Base-by-base conservation (phyloP, 2,113 vertebrate genomes). In the Eira barbara region DNA sequence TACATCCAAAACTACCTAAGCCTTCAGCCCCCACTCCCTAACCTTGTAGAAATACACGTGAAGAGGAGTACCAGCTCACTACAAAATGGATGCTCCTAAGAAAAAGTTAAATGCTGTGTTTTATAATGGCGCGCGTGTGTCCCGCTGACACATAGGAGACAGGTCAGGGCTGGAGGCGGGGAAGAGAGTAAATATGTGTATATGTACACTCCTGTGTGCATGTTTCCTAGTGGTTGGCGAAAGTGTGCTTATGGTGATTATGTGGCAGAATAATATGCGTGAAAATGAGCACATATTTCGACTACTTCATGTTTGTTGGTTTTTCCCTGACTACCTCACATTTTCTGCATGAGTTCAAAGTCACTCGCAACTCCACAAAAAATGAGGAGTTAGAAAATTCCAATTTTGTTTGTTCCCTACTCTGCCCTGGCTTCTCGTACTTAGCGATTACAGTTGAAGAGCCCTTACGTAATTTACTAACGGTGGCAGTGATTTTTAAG, bases 391-490 rank as follows among this genome's bases (percentile, higher is more conserved):
- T 90, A 82, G 59, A 81, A 94, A 90, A 93, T n/a, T 7, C 7
- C 80, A 89, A 29, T 94, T 59, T 49, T 93, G 34, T 74, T 91
- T 93, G 42, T 74, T 91, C 18, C 90, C 65, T 34, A 57, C 47
- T 90, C 86, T 88, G 42, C 31, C 39, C 96, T 69, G n/a, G 76
- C 45, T 97, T 93, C 90, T 76, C 15, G 0, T 85, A 74, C 59
- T 96, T 92, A 85, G 90, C 13, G 59, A 87, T 95, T 97, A 97
- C 95, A 97, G 87, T 65, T 96, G 89, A 65, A 94, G 96, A 65
- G 81, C 91, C 97, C 36, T 98, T 98, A 98, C 91, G 80, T 97
- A 98, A 99, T 98, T 97, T 92, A 87, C 93, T 85, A 93, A 89
- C 86, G 79, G 96, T 98, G 94, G 69, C 42, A 69, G 55, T 27